Conservation (phyloP, 2,888 invertebrate species). For the Gastrophysa polygoni region DNA sequence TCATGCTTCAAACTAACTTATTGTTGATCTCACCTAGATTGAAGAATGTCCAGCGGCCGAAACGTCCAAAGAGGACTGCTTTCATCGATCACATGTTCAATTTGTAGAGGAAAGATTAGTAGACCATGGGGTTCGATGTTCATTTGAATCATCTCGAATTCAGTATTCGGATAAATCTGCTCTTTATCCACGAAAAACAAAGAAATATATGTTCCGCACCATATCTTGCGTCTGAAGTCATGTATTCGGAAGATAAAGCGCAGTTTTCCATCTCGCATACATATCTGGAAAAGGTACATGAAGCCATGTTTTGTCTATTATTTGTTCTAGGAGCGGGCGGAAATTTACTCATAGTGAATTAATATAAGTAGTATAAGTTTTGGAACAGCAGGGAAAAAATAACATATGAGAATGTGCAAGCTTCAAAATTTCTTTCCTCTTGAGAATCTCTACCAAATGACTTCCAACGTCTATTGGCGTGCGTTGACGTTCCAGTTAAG, state of each 20-base stretch:
- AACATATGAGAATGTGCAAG: too few species aligned
- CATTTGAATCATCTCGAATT: constrained; percentile 75
- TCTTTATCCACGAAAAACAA: constrained; percentile 70
- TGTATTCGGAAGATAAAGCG: constrained; percentile 82
- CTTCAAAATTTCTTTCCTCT: too few species aligned
- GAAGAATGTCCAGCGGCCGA: constrained; percentile 67
- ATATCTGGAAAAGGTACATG: constrained; percentile 44
- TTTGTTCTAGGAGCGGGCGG: too few species aligned
- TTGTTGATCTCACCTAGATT: constrained; percentile 40
- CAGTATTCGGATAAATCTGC: constrained; percentile 68
- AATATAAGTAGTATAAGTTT: too few species aligned
- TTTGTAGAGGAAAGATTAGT: constrained; percentile 82
- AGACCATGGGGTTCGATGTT: constrained; percentile 70
- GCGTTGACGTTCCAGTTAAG: too few species aligned
- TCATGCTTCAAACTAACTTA: too few species aligned
- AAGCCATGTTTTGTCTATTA: too few species aligned
- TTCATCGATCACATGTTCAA: constrained; percentile 81
- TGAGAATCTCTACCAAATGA: too few species aligned
- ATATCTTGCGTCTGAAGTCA: constrained; percentile 67
- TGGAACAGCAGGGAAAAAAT: too few species aligned
- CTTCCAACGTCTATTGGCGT: too few species aligned
- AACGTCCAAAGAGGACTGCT: constrained; percentile 80
- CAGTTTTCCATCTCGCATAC: constrained; percentile 63
- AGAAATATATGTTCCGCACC: constrained; percentile 68
- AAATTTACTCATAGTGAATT: too few species aligned